phyloP scores from a whole-genome alignment of 1,140 invertebrate species.

The Adelges cooleyi region DNA sequence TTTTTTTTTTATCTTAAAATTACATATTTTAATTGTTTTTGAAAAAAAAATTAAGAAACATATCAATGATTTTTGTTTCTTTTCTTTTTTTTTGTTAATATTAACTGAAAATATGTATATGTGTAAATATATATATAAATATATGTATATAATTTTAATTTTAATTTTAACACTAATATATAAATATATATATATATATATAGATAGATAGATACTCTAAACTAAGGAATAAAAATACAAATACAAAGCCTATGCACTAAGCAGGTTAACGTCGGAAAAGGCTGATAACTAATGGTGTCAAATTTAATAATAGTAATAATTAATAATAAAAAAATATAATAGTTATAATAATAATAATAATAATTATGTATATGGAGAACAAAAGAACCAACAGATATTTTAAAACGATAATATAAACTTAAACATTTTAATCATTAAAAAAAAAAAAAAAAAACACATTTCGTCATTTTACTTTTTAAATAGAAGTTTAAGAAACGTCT shows the following conservation, averaged over 20 bases:
- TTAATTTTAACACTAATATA: too few species aligned
- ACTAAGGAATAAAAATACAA: slow-evolving; percentile 22
- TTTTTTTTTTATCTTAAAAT: slow-evolving; percentile 20
- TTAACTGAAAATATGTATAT: neutral
- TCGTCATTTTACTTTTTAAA: slow-evolving; percentile 12
- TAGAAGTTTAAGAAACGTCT: slow-evolving; percentile 13
- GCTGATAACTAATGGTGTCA: slow-evolving; percentile 5
- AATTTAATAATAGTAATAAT: slow-evolving; percentile 17
- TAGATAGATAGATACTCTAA: neutral
- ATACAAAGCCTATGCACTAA: slow-evolving; percentile 20
- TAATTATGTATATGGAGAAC: slow-evolving; percentile 21
- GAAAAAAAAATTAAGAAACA: slow-evolving; percentile 2
- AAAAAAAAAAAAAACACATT: too few species aligned
- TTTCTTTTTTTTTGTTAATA: slow-evolving; percentile 3
- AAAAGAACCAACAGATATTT: slow-evolving; percentile 22
- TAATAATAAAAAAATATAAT: slow-evolving; percentile 21
- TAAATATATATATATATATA: neutral
- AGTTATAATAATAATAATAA: slow-evolving; percentile 25
- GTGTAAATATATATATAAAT: neutral
- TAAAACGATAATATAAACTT: slow-evolving; percentile 28
- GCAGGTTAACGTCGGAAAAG: neutral
- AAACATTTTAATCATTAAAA: slow-evolving; percentile 21
- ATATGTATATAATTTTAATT: too few species aligned
- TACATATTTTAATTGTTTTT: slow-evolving; percentile 11
- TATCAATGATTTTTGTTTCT: neutral